phyloP scores from a whole-genome alignment of 2,888 invertebrate species.

The Xestia sexstrigata region DNA sequence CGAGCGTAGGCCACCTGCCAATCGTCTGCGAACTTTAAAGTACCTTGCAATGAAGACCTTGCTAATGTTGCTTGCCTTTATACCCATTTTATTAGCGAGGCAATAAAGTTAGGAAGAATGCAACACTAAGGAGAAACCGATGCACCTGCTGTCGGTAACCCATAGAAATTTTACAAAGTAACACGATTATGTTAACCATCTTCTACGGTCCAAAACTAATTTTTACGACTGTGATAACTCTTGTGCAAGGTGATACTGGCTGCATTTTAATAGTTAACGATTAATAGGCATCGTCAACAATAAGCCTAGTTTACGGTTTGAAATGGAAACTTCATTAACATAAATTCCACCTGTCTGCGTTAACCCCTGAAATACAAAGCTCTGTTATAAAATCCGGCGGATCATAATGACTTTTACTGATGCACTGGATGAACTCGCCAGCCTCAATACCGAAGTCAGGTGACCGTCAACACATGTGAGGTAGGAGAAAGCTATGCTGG shows the following conservation, averaged over 20 bases:
- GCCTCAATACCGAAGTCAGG: slow-evolving; percentile 27
- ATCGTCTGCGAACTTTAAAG: slow-evolving; percentile 57
- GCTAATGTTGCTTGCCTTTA: slow-evolving; percentile 54
- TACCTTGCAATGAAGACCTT: slow-evolving; percentile 57
- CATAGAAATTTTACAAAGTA: slow-evolving; percentile 41
- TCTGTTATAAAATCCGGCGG: background rate
- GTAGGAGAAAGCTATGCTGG: slow-evolving; percentile 49
- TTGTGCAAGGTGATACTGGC: slow-evolving; percentile 20
- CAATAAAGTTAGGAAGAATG: slow-evolving; percentile 39
- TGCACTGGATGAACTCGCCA: slow-evolving; percentile 46
- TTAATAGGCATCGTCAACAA: background rate
- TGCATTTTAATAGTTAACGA: slow-evolving; percentile 11
- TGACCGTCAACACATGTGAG: slow-evolving; percentile 40
- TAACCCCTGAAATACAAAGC: background rate
- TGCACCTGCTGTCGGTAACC: slow-evolving; percentile 35
- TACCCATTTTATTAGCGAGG: slow-evolving; percentile 46
- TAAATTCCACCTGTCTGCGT: background rate
- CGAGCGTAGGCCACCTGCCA: slow-evolving; percentile 56
- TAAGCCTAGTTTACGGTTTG: background rate
- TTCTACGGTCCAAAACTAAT: slow-evolving; percentile 24
- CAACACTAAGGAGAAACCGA: slow-evolving; percentile 23
- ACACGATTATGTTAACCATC: slow-evolving; percentile 45
- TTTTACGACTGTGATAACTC: slow-evolving; percentile 16
- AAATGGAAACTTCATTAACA: background rate
- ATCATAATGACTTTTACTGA: slow-evolving; percentile 27